Percentiles rank a stretch among this genome's conserved stretches.
Evolutionary conservation across 2,888 invertebrate genomes (phyloP).

Genomic region (Stenichneumon culpator): DNA sequence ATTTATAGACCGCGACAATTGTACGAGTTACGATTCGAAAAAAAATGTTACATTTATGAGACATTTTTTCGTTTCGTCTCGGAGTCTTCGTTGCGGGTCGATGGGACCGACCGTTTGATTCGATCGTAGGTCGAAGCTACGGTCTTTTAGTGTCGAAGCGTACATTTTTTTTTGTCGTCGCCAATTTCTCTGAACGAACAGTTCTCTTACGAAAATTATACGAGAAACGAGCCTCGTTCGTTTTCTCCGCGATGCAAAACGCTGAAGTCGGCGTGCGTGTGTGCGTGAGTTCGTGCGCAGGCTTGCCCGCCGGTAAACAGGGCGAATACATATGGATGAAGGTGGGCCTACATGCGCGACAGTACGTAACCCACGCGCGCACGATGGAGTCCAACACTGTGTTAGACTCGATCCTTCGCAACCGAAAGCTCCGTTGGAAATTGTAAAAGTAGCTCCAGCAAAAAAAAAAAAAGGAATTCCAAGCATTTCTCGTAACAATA

Average conservation of each 20-base stretch:
- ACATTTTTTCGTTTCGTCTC: neutral
- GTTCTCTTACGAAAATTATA: neutral
- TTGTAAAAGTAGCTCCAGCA: neutral
- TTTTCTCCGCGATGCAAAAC: conserved; percentile 31
- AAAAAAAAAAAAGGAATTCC: neutral
- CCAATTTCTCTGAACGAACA: neutral
- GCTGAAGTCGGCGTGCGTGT: neutral
- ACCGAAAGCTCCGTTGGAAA: neutral
- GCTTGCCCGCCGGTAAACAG: conserved; percentile 24
- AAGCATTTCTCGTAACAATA: neutral
- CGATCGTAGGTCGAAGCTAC: neutral
- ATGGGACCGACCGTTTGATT: neutral
- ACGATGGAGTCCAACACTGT: neutral
- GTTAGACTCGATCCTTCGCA: neutral
- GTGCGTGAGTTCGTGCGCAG: neutral
- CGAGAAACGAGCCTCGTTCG: neutral
- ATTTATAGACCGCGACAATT: neutral
- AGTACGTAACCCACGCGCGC: conserved; percentile 54
- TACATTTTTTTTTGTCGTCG: neutral
- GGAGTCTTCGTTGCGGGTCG: neutral
- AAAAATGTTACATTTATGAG: neutral
- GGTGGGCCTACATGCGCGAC: conserved; percentile 54
- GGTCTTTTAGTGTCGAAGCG: neutral
- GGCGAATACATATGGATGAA: conserved; percentile 51
- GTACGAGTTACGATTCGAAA: neutral